phyloP scores from a whole-genome alignment of 1,140 invertebrate species.

The Hormaphis cornu region DNA sequence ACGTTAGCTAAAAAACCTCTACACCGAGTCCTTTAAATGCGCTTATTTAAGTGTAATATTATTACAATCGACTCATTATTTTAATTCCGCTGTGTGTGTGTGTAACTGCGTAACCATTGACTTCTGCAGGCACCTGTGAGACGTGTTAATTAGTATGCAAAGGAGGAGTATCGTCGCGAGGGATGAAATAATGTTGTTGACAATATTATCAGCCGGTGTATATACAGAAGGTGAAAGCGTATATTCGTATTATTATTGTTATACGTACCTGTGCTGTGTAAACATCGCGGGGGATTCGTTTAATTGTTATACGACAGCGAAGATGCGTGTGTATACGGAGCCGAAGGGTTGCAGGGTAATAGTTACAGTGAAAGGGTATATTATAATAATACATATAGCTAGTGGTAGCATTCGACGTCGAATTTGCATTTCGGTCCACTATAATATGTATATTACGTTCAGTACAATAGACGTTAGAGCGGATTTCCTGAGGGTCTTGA shows the following conservation, averaged over 20 bases:
- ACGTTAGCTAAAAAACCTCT: too few relatives aligned
- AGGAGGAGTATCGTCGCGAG: conserved; percentile 8
- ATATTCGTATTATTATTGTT: too few relatives aligned
- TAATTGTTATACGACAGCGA: conserved; percentile 29
- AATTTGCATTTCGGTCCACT: conserved; percentile 28
- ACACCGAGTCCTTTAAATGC: too few relatives aligned
- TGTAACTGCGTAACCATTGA: neutral
- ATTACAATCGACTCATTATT: too few relatives aligned
- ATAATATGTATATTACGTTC: conserved; percentile 8
- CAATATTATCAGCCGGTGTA: conserved; percentile 17
- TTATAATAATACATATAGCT: too few relatives aligned
- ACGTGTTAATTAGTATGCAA: conserved; percentile 20
- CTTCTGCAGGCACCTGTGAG: neutral
- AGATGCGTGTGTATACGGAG: neutral
- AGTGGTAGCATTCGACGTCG: conserved; percentile 3
- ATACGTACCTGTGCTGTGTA: too few relatives aligned
- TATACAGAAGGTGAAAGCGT: neutral
- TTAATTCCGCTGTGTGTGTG: too few relatives aligned
- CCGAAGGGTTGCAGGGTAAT: neutral
- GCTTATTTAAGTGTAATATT: too few relatives aligned
- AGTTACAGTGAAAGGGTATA: neutral
- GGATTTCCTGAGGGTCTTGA: conserved; percentile 22
- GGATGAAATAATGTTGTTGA: conserved; percentile 10
- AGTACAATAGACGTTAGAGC: conserved; percentile 25
- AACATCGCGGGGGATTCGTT: conserved; percentile 18